These are phyloP conservation scores for Paralichthys olivaceus DNA, from an alignment of 2,113 vertebrate species.

Conservation along the genomic window DNA sequence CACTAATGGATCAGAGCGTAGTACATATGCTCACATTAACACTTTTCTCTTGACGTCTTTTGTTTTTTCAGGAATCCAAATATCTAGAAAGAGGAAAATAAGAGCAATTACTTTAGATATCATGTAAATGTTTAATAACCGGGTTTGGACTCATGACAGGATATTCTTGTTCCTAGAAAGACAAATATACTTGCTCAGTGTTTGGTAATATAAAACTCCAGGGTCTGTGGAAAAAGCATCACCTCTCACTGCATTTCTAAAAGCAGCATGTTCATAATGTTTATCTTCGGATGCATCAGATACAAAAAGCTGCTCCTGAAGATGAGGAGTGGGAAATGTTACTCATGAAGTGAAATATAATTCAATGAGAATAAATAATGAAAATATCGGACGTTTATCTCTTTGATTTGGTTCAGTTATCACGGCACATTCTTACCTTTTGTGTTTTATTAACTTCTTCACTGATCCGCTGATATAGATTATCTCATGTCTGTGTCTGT, in stretches of 20 bases:
- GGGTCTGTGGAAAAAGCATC: slow-evolving; percentile 5
- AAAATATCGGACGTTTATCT: background rate
- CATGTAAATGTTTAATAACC: background rate
- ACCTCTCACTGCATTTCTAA: slow-evolving; percentile 5
- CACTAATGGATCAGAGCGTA: background rate
- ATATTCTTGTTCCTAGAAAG: background rate
- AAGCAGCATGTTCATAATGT: slow-evolving; percentile 15
- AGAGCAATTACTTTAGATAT: background rate
- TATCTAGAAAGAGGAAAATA: background rate
- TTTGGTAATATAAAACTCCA: slow-evolving; percentile 4
- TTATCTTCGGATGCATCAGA: slow-evolving; percentile 19
- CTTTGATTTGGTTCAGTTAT: background rate
- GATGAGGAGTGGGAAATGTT: background rate
- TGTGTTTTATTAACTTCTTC: background rate
- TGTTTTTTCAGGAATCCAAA: background rate
- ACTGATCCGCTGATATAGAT: slow-evolving; percentile 6
- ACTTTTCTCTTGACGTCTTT: background rate
- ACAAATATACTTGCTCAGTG: background rate
- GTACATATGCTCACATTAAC: background rate
- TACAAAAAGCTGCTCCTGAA: background rate
- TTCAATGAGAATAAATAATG: background rate
- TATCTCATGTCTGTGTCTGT: slow-evolving; percentile 1
- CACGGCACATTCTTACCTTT: background rate
- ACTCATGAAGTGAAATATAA: background rate
- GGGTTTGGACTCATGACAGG: background rate